Percentiles rank a stretch among this genome's conserved stretches.
These are phyloP conservation scores for Papilio protenor DNA, from an alignment of 2,888 invertebrate genomes.

Conservation along the genomic window DNA sequence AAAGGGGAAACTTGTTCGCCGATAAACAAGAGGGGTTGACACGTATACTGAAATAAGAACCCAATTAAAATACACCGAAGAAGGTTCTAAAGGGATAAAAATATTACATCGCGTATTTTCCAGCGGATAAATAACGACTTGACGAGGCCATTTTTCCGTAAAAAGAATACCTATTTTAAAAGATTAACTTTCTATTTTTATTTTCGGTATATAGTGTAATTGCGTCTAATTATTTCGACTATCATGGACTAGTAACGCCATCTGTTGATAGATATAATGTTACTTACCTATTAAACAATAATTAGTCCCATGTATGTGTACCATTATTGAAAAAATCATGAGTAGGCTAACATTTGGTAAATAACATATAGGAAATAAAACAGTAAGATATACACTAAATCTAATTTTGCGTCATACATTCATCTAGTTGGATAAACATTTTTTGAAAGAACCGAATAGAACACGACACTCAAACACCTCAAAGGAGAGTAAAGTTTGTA, in stretches of 20 bases:
- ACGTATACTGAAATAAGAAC: constrained; percentile 70
- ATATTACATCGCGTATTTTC: constrained; percentile 58
- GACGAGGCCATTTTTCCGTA: constrained; percentile 2
- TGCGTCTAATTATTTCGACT: background rate
- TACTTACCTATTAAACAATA: background rate
- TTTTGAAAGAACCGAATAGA: constrained; percentile 16
- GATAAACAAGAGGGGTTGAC: constrained; percentile 52
- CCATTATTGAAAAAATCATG: background rate
- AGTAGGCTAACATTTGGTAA: background rate
- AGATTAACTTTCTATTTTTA: background rate
- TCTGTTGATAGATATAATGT: background rate
- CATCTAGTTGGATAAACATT: constrained; percentile 8
- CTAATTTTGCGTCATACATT: background rate
- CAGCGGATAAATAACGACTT: constrained; percentile 47
- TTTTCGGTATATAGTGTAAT: background rate
- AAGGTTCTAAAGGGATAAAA: constrained; percentile 50
- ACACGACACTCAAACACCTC: constrained; percentile 32
- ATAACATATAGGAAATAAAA: too few species aligned
- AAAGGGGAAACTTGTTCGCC: constrained; percentile 1
- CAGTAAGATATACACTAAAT: background rate
- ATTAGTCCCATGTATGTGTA: too few species aligned
- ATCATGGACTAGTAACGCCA: background rate
- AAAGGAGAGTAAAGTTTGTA: constrained; percentile 31
- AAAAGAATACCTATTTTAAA: background rate
- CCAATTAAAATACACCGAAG: constrained; percentile 65